Evolutionary conservation across 2,888 invertebrate species (phyloP), one percentile per base, ranked within the genome.

Genomic region (Pilophorus perplexus): DNA sequence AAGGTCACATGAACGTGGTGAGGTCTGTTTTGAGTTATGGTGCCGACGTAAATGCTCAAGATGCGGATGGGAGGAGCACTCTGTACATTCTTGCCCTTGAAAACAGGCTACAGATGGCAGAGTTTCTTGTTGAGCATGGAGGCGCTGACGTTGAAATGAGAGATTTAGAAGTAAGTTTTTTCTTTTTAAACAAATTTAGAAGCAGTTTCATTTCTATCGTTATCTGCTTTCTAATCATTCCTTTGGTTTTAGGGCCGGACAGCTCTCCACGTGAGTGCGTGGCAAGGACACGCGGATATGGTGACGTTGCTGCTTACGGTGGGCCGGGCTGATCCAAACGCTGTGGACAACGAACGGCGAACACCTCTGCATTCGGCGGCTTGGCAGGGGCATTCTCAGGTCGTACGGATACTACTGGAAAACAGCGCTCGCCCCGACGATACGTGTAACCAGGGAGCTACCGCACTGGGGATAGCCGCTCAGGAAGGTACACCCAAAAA

Each of bases 231-330:
- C n/a, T n/a, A n/a, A n/a, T n/a, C n/a, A n/a, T n/a, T n/a, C n/a
- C n/a, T n/a, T n/a, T n/a, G n/a, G 6, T 33, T 28, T 4, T 23
- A 62, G 85, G 93, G 93, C 18, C 84, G 93, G 37, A 93, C 93
- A 0, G 90, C 93, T 0, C 78, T 94, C 10, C 93, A 93, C 76
- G 93, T 93, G 1, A 89, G 91, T 2, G 85, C 93, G 10, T 93
- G 93, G 93, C 95, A 96, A 76, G 96, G 95, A 0, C 95, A 97
- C 75, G 84, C 87, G 0, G 93, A 94, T 71, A 93, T 95, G 90
- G 94, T 94, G 0, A 87, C 89, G 69, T 78, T 93, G 27, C 80
- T 96, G 23, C 82, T 96, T 54, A 85, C 85, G 72, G 82, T 86
- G 78, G 90, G 89, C n/a, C 85, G 87, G 60, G 93, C 94, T 1